Evolutionary conservation across 2,797 vertebrate species (phyloP), one percentile per base, ranked within the genome.

Genomic region (Champsocephalus esox): DNA sequence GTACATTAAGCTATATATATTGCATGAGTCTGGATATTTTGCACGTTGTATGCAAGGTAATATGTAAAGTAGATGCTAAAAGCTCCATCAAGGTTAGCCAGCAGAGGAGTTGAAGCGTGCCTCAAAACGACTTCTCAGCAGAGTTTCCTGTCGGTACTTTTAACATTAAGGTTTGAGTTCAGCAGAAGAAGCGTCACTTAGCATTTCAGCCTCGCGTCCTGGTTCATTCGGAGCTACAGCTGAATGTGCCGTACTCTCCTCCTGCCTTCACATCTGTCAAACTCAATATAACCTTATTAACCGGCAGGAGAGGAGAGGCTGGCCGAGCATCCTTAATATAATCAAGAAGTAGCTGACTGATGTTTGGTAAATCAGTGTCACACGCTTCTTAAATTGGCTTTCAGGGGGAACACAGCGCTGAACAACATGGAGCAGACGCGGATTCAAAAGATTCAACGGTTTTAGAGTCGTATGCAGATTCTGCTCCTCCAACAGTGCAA

Each of bases 201-300:
- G 67, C 67, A 73, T 80, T 67, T 83, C 65, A 45, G 50, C 41
- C 6, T 41, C 70, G 50, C 7, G n/a, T 51, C 73, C 38, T 44
- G 55, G 17, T 73, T 61, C 55, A 68, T 73, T 71, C 68, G 55
- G 46, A 62, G 71, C 62, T 49, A 14, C 60, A 59, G 76, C 65
- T 74, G 61, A 88, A 81, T 61, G 16, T 61, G 55, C 60, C 68
- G 56, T 32, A 73, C 66, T 67, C 72, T 66, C 55, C 66, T 68
- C 44, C 65, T 62, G 45, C 67, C 48, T 81, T 87, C 73, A 52
- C 56, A 49, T 54, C 68, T 60, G 80, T 84, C 82, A 73, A 60
- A 83, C 58, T 73, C 69, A 60, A 69, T 70, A 54, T 50, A 58
- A 81, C 75, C 71, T 69, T 34, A 66, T 83, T 74, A 81, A 71